Base-by-base conservation (phyloP, 2,888 invertebrate species). In the Drosophila neoperkinsi region DNA sequence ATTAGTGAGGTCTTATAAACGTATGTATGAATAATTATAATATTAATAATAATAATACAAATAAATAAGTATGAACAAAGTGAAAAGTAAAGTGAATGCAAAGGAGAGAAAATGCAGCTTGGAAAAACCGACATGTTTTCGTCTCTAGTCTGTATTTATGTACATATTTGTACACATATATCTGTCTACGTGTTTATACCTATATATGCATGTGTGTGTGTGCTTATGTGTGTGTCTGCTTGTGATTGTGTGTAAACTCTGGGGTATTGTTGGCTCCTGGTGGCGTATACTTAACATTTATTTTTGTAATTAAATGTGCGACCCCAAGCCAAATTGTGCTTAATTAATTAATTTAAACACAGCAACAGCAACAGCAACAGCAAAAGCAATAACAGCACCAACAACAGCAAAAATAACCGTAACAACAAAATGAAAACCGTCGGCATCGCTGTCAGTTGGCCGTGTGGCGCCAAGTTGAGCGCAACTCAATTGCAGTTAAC, bases 271-370 rank as follows among this genome's bases (percentile, higher is more conserved):
- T 81, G 82, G 79, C 85, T 77, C 81, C 83, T 62, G 59, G 38
- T 77, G 84, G 74, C 79, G 69, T 77, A 71, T 81, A 79, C 79
- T 81, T 84, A 81, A 84, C 86, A 82, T 84, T 84, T 82, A 82
- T 75, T 84, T 84, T 86, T 82, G 84, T 86, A 84, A 80, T 80
- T 80, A 79, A 69, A 61, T 65, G 59, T 59, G 56, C 59, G 56
- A 53, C 67, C 70, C 25, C 69, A 55, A 81, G 66, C 65, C 52
- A 85, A 81, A 77, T 69, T 79, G 71, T 79, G 87, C 78, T 87
- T 87, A 87, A 87, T 85, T 85, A 85, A 85, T 87, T 85, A 85
- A 84, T 79, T 81, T 73, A 84, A 82, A 74, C 49, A 59, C 61
- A 70, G 69, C 71, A 68, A 51, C 51, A 59, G 13, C 52, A 69